Percentiles rank a stretch among this genome's conserved stretches.
Evolutionary conservation across 2,797 vertebrate species (phyloP).

Genomic region (Agapornis canus): DNA sequence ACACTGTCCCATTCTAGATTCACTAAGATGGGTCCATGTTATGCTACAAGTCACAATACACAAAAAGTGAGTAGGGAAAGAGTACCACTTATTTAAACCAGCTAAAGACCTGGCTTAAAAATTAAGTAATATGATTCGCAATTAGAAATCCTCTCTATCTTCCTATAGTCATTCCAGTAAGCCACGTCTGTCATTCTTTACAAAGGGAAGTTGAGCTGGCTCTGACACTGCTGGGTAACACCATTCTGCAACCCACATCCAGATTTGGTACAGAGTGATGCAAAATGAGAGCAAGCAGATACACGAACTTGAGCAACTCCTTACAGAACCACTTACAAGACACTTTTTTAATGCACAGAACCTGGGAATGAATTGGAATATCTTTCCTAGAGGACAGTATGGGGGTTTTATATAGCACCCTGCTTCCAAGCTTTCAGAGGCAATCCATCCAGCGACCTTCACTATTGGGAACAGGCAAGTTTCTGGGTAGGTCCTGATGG

Average conservation of each 20-base stretch:
- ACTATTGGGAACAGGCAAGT: not conserved
- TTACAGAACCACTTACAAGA: not conserved
- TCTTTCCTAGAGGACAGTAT: not conserved
- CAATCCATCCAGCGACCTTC: accelerated
- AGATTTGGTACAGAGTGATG: not conserved
- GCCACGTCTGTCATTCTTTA: not conserved
- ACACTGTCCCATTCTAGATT: not conserved
- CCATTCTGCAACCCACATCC: not conserved
- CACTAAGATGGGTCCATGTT: accelerated
- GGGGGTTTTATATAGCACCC: not conserved
- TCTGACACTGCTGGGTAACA: not conserved
- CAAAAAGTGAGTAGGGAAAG: not conserved
- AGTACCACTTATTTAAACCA: not conserved
- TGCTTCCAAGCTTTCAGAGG: not conserved
- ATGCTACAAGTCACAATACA: not conserved
- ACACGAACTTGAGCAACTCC: not conserved
- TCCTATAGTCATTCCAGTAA: not conserved
- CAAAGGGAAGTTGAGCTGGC: not conserved
- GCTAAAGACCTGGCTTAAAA: not conserved
- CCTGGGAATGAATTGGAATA: not conserved
- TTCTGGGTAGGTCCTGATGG: accelerated
- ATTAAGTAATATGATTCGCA: not conserved
- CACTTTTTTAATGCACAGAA: not conserved
- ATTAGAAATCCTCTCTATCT: not conserved
- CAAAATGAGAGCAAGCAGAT: not conserved